Conservation (phyloP, 2,113 vertebrate genomes). For the Synchiropus splendidus region DNA sequence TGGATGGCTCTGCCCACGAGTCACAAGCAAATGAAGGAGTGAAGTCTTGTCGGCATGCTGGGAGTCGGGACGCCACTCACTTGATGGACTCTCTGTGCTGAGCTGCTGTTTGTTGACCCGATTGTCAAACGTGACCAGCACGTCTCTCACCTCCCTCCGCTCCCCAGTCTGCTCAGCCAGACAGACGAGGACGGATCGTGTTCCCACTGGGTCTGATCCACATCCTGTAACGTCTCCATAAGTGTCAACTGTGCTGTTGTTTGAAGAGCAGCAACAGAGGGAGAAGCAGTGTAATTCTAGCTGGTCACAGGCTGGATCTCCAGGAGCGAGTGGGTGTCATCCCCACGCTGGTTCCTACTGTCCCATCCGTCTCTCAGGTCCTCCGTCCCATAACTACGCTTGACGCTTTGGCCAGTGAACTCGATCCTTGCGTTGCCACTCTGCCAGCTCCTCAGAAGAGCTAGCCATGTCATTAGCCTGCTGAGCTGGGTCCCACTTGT, state of each 20-base stretch:
- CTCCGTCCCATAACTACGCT: constrained; percentile 57
- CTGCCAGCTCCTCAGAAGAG: constrained; percentile 57
- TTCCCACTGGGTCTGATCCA: not conserved
- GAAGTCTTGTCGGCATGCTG: too few species aligned
- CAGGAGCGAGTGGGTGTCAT: constrained; percentile 35
- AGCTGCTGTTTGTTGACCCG: too few species aligned
- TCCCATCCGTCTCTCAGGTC: constrained; percentile 36
- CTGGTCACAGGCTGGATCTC: constrained; percentile 39
- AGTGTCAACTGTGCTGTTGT: not conserved
- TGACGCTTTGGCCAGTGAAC: constrained; percentile 34
- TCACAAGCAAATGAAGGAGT: too few species aligned
- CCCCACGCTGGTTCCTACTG: constrained; percentile 43
- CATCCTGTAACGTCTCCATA: not conserved
- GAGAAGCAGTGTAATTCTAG: constrained; percentile 36
- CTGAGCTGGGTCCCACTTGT: constrained; percentile 24
- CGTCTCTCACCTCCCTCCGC: not conserved
- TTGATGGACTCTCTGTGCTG: too few species aligned
- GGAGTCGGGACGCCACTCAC: too few species aligned
- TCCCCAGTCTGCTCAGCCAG: not conserved
- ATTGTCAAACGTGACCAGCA: not conserved
- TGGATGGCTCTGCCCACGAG: too few species aligned
- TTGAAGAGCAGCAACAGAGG: constrained; percentile 3
- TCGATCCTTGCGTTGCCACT: constrained; percentile 32
- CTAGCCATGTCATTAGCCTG: constrained; percentile 45
- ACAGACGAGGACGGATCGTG: not conserved